A percentile compares a stretch with the other conserved stretches of the same genome.
Evolutionary conservation across 2,888 invertebrate genomes (phyloP).

Genomic region (Eupithecia dodoneata): DNA sequence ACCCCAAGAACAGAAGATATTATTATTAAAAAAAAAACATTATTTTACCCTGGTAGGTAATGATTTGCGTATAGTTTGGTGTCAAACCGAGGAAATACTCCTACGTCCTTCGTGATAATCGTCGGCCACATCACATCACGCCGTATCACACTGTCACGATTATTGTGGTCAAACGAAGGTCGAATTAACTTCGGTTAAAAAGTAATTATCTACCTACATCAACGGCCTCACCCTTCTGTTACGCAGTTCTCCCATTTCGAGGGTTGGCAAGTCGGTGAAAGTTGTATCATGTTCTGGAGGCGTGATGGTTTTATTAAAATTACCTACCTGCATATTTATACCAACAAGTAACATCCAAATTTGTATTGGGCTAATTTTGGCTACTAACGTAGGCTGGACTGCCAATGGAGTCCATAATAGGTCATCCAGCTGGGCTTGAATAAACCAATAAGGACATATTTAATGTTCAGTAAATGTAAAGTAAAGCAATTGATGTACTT

Average conservation of each 20-base stretch:
- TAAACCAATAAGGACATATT: slow-evolving; percentile 18
- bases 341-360: background rate
- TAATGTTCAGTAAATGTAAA: background rate
- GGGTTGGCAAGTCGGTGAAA: background rate
- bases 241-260: background rate
- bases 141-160: background rate
- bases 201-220: background rate
- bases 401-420: slow-evolving; percentile 1
- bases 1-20: no score
- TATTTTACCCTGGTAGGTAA: no score
- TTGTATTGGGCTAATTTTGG: background rate
- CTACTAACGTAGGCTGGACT: slow-evolving; percentile 3
- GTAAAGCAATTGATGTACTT: slow-evolving; percentile 16
- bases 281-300: background rate
- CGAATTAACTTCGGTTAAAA: background rate
- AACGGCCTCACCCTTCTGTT: background rate
- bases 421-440: background rate
- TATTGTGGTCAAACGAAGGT: slow-evolving; percentile 1
- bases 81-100: background rate
- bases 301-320: background rate
- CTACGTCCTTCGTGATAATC: no score
- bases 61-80: no score
- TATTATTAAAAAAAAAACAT: no score
- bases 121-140: background rate
- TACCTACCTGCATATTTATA: background rate